Evolutionary conservation across 2,888 invertebrate genomes (phyloP), one percentile per base, ranked within the genome.

Genomic region (Helobdella robusta): DNA sequence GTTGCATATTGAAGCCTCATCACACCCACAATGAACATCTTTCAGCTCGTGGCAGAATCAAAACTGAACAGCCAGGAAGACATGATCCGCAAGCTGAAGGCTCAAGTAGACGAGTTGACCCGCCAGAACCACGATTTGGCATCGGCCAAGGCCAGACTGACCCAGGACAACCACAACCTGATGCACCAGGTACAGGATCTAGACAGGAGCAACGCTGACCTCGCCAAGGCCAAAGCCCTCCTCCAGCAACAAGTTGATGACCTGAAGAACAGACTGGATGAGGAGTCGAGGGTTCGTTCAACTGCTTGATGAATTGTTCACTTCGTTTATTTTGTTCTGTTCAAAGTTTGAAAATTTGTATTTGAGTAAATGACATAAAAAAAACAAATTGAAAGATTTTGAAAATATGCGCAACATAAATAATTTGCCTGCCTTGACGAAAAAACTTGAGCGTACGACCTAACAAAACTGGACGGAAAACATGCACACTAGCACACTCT

Each of bases 121-220:
- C 91, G 91, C 73, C 91, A 92, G 70, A 72, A 78, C 69, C 74
- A 74, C 70, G 79, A 79, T 63, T 68, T 75, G 66, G 77, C 76
- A 68, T 72, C 68, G 36, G 65, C 72, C 83, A 94, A 94, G 83
- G 89, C 91, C 77, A 89, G 95, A 76, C 85, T 98, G 75, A 91
- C 92, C 68, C 89, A 89, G 82, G 84, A 84, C 77, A 81, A 81
- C 77, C 78, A 78, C 73, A 78, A 79, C 70, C 75, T 79, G 59
- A 78, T 78, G 72, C 83, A 94, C 76, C 85, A 84, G 79, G 88
- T 95, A 80, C 87, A 87, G 79, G 98, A 98, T 82, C 84, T 94
- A 74, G 88, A 89, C 83, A 86, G 94, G 79, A 91, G 89, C 83
- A 93, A 95, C 80, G 94, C 94, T 79, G 94, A 95, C 82, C 83